Base-by-base conservation (phyloP, 2,888 invertebrate genomes). In the Pristionchus mayeri region DNA sequence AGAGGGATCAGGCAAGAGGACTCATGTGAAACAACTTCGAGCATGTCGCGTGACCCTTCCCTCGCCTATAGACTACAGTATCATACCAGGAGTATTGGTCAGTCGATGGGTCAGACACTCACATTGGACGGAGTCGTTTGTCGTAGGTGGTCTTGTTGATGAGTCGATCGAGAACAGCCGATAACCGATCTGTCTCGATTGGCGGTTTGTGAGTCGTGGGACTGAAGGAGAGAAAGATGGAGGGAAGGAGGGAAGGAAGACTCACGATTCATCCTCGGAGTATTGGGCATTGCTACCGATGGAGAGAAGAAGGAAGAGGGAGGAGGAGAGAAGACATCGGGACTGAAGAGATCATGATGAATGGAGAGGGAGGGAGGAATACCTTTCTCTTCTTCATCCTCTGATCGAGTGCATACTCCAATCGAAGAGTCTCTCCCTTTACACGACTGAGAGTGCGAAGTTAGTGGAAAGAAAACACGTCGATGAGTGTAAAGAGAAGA, bases 101-200 rank as follows among this genome's bases (percentile, higher is more conserved):
- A n/a, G n/a, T 27, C 50, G 30, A 50, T 48, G 30, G 50, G 30
- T 48, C 78, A 78, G 52, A 50, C 44, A 34, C 78, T 52, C 16
- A 98, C 95, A 97, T 97, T 94, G 98, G 98, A 95, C 98, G 96
- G 95, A 98, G 96, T 96, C 98, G 96, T 96, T 98, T 98, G 95
- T 98, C 98, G 94, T 98, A 98, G 95, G 96, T 97, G 94, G 96
- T 96, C 52, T 85, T 85, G 86, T 92, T 90, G 21, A 91, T 92
- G 11, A 93, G 87, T 60, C 90, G 81, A 85, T 93, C 90, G 37
- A 93, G 87, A 27, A 93, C 88, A 37, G 87, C 84, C 30, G 92
- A 91, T 67, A 92, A 90, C 54, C 87, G 85, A 13, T 85, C 89
- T 13, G 90, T 90, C 67, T 90, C 85, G 79, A 87, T 84, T 48